Percentiles rank a stretch among this genome's conserved stretches.
Conservation (phyloP, 2,888 invertebrate genomes). For the Eremobia ochroleuca region DNA sequence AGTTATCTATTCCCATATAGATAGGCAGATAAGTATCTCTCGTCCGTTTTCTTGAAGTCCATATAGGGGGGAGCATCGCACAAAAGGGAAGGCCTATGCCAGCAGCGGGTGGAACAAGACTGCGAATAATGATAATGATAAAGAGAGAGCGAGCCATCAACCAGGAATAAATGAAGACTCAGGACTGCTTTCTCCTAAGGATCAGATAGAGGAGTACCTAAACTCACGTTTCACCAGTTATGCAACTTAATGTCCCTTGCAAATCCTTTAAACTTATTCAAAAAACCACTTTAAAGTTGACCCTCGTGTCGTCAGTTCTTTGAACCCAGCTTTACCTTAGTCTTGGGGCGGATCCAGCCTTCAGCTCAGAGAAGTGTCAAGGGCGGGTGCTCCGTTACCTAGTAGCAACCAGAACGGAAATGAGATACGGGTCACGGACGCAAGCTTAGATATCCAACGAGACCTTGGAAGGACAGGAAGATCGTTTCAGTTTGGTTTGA, state of each 20-base stretch:
- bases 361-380: conserved; percentile 20
- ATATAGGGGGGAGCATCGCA: background rate
- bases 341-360: background rate
- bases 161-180: background rate
- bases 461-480: conserved; percentile 6
- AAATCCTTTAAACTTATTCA: background rate
- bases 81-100: background rate
- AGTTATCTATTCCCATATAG: background rate
- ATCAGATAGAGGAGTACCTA: background rate
- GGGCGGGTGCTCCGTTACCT: background rate
- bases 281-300: background rate
- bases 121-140: background rate
- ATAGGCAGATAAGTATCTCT: background rate
- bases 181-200: background rate
- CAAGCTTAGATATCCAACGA: background rate
- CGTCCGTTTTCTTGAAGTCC: background rate
- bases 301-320: background rate
- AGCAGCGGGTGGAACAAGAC: background rate
- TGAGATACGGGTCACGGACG: conserved; percentile 14
- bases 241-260: background rate
- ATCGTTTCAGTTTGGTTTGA: background rate
- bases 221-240: background rate
- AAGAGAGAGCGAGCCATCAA: background rate
- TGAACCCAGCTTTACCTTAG: background rate
- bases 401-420: background rate